Evolutionary conservation across 2,888 invertebrate species (phyloP), one percentile per base, ranked within the genome.

Genomic region (Andrena flavipes): DNA sequence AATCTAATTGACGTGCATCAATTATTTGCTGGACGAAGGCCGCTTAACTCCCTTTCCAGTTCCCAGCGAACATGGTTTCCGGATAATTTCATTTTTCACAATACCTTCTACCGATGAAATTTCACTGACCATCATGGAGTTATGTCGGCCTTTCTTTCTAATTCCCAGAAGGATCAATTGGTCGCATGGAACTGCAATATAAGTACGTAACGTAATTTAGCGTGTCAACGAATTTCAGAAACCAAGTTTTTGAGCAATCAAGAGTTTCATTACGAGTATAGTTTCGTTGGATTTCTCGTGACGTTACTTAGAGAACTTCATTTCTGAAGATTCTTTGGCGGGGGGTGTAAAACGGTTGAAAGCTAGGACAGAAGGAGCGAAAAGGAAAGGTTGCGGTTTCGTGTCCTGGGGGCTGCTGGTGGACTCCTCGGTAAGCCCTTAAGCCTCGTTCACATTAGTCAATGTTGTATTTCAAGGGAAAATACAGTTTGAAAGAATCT

Each of bases 1-100:
- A 92, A 92, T 92, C 91, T 90, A 92, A 93, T 92, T 91, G 91
- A 90, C 90, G 90, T 88, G 84, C 90, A 90, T 87, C 90, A 92
- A 92, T 92, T 92, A 91, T 91, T 92, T 91, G 88, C 88, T 84
- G 90, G 87, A 87, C 84, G 88, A 89, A 88, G 89, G 87, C 87
- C 89, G 89, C 77, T 84, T 83, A 84, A 82, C 73, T 85, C 86
- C 79, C 85, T 86, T 84, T 82, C 83, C 80, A 71, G 75, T 85
- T 82, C 13, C 65, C 76, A 67, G 78, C 73, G 65, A 73, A 75
- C 73, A 82, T 76, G 80, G 84, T 86, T 86, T 78, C 78, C 73
- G 60, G 76, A 77, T 88, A 88, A 86, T 86, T 74, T 69, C 82
- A 88, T 88, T 88, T 87, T 88, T 88, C 85, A 81, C 79, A 63